Evolutionary conservation across 2,888 invertebrate genomes (phyloP).

Genomic region (Auanema sp.): DNA sequence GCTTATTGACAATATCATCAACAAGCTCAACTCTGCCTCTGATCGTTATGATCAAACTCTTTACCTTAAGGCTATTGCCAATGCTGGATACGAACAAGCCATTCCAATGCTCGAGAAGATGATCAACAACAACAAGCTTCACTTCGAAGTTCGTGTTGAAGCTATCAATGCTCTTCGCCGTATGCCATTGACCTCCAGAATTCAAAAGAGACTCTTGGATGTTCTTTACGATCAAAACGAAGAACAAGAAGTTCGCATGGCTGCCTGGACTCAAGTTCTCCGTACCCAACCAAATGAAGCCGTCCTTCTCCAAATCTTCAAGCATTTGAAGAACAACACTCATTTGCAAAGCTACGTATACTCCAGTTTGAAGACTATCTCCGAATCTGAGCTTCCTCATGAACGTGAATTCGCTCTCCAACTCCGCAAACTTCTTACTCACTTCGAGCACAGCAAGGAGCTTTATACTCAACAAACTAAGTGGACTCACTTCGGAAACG

Average conservation of each 20-base stretch:
- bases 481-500: neutral
- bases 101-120: conserved; percentile 57
- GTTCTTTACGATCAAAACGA: conserved; percentile 33
- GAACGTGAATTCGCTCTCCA: conserved; percentile 25
- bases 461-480: neutral
- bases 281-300: conserved; percentile 41
- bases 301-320: conserved; percentile 49
- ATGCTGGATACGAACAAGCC: conserved; percentile 56
- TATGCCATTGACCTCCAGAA: neutral
- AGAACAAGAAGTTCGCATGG: conserved; percentile 49
- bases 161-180: conserved; percentile 58
- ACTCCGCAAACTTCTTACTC: conserved; percentile 4
- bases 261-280: conserved; percentile 47
- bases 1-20: conserved; percentile 33
- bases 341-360: conserved; percentile 36
- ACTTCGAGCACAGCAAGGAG: too few relatives aligned
- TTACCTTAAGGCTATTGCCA: conserved; percentile 57
- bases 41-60: conserved; percentile 53
- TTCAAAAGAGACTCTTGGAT: neutral
- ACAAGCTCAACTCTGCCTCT: conserved; percentile 34
- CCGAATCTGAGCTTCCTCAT: conserved; percentile 47
- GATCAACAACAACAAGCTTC: conserved; percentile 42
- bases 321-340: conserved; percentile 20
- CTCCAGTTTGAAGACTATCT: conserved; percentile 40
- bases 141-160: conserved; percentile 46